Percentiles rank a stretch among this genome's conserved stretches.
These are phyloP conservation scores for Schlechtendalia chinensis DNA, from an alignment of 1,140 invertebrate species.

Conservation along the genomic window DNA sequence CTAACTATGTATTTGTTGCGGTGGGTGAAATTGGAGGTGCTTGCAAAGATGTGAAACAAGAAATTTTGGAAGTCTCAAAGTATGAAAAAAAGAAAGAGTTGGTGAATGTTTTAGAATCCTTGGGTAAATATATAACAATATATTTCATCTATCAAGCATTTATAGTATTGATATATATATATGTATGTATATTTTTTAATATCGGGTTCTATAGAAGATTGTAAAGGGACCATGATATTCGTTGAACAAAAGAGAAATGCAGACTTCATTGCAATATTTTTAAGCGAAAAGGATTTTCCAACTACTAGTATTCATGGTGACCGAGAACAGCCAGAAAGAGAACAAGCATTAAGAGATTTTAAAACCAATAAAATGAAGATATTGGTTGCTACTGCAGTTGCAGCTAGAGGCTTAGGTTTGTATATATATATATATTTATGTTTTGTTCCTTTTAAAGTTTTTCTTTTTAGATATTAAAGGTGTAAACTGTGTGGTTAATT, in stretches of 20 bases:
- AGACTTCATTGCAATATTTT: conserved; percentile 88
- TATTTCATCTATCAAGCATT: not conserved
- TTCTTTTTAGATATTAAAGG: conserved; percentile 84
- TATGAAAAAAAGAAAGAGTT: conserved; percentile 72
- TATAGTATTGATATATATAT: not conserved
- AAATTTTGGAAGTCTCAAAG: conserved; percentile 67
- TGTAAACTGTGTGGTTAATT: conserved; percentile 96
- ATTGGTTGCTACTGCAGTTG: conserved; percentile 97
- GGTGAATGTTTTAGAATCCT: conserved; percentile 66
- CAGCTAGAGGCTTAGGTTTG: conserved; percentile 91
- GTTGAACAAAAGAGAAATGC: conserved; percentile 96
- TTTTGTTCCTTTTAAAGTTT: not conserved
- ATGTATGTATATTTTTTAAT: not conserved
- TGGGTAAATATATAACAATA: conserved; percentile 56
- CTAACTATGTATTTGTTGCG: conserved; percentile 95
- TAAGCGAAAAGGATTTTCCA: conserved; percentile 77
- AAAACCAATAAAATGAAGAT: conserved; percentile 86
- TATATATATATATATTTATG: not conserved
- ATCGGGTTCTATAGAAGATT: conserved; percentile 1
- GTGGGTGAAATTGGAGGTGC: conserved; percentile 94
- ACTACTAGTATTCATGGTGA: conserved; percentile 82
- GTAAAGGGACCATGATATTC: conserved; percentile 83
- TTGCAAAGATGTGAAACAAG: conserved; percentile 84
- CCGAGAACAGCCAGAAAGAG: conserved; percentile 78
- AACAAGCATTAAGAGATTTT: conserved; percentile 68